Base-by-base conservation (phyloP, 2,113 vertebrate species). In the Catharus fuscescens region DNA sequence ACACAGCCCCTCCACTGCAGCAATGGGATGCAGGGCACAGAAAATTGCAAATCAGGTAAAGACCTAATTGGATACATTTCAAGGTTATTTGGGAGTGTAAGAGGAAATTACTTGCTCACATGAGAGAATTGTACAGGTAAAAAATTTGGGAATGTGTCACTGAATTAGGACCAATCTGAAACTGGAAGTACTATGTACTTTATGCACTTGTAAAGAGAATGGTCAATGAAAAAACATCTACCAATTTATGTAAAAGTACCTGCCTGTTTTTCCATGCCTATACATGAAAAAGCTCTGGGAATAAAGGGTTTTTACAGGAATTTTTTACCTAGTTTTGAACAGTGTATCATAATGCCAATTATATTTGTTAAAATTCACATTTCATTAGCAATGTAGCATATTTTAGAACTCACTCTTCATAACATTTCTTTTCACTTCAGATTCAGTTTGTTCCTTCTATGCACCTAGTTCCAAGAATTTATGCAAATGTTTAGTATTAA, bases 291-390 rank as follows among this genome's bases (percentile, higher is more conserved):
- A 12, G 3, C 56, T 88, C 17, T 34, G 7, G 3, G 70, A 60
- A 44, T 45, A 69, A 66, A 81, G 20, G 2, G 12, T 56, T 73
- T 76, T 54, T 38, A 19, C 5, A 34, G 9, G 25, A 62, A 9
- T 6, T 32, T 87, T 85, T 60, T n/a, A 13, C 6, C 44, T 79
- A 5, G 2, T 76, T 92, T 85, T 69, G 26, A 79, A 36, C 7
- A 88, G 38, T 28, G 3, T 25, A 47, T 52, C 14, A 60, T 71
- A 38, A 23, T 21, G 8, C 28, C 34, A 60, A 69, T 10, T 23
- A 52, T 0, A 0, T 50, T 38, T 12, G 32, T 54, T 71, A 79
- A 47, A 82, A 44, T n/a, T 42, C 34, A 52, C 0, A 0, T 67
- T 92, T 71, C 9, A 31, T 42, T 47, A 82, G 9, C 40, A 76